phyloP scores from a whole-genome alignment of 2,888 invertebrate species.

The Heliothis peltigera region DNA sequence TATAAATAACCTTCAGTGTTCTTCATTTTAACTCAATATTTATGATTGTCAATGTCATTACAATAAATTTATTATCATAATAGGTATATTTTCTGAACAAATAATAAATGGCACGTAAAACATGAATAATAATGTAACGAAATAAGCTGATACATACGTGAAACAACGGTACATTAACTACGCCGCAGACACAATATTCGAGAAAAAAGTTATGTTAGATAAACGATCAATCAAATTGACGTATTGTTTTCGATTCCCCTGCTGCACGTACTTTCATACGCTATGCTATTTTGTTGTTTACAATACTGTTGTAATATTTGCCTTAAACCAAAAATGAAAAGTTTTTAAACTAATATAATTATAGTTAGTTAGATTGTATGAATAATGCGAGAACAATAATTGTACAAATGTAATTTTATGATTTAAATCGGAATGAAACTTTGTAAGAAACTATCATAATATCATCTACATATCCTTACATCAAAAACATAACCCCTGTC shows the following conservation, averaged over 20 bases:
- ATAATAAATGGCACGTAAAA: constrained; percentile 13
- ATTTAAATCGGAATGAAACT: no score
- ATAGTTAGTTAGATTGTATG: no score
- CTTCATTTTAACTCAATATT: background rate
- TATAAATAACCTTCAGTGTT: background rate
- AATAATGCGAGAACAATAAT: no score
- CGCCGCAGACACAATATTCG: constrained; percentile 17
- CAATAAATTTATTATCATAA: background rate
- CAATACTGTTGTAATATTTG: constrained; percentile 1
- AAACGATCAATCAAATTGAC: constrained; percentile 56
- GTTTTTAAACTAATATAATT: background rate
- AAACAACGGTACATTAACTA: constrained; percentile 29
- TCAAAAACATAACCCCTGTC: constrained; percentile 8
- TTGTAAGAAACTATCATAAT: no score
- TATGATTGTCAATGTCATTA: background rate
- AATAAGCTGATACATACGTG: constrained; percentile 5
- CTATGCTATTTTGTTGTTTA: background rate
- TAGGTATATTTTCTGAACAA: background rate
- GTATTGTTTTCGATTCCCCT: constrained; percentile 37
- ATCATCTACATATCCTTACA: constrained; percentile 21
- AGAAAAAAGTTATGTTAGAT: constrained; percentile 36
- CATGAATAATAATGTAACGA: constrained; percentile 4
- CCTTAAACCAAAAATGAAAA: background rate
- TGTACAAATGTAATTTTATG: no score
- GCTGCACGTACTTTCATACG: constrained; percentile 7